These are phyloP conservation scores for Marasmarcha lunaedactyla DNA, from an alignment of 2,888 invertebrate species.

Conservation along the genomic window DNA sequence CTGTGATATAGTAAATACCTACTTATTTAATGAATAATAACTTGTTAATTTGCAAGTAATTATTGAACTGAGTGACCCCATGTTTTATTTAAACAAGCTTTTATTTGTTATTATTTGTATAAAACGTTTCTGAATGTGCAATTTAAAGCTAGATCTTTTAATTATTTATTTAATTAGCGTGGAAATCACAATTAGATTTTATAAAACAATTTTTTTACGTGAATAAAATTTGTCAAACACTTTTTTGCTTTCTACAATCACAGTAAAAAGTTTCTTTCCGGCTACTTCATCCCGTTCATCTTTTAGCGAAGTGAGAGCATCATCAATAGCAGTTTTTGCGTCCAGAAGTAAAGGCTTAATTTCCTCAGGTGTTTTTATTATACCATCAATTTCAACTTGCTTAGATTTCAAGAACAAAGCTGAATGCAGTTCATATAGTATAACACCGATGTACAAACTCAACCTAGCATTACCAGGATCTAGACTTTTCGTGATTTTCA, in stretches of 20 bases:
- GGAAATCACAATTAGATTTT: too few relatives aligned
- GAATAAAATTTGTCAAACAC: conserved; percentile 58
- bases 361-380: conserved; percentile 32
- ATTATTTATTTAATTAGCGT: too few relatives aligned
- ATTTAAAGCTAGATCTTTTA: too few relatives aligned
- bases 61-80: too few relatives aligned
- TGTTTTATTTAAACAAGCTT: too few relatives aligned
- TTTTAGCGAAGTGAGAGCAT: conserved; percentile 51
- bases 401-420: conserved; percentile 64
- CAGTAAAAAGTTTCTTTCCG: conserved; percentile 60
- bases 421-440: conserved; percentile 78
- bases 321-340: conserved; percentile 48
- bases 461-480: conserved; percentile 82
- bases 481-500: conserved; percentile 72
- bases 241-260: conserved; percentile 54
- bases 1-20: conserved; percentile 34
- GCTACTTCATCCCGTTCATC: conserved; percentile 66
- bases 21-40: conserved; percentile 7
- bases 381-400: conserved; percentile 37
- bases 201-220: conserved; percentile 41
- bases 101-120: too few relatives aligned
- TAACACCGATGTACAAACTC: conserved; percentile 81
- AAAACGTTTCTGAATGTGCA: too few relatives aligned
- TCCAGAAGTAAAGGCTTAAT: conserved; percentile 48
- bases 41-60: background rate